phyloP scores from a whole-genome alignment of 2,888 invertebrate genomes.

The Coelinius sp. region DNA sequence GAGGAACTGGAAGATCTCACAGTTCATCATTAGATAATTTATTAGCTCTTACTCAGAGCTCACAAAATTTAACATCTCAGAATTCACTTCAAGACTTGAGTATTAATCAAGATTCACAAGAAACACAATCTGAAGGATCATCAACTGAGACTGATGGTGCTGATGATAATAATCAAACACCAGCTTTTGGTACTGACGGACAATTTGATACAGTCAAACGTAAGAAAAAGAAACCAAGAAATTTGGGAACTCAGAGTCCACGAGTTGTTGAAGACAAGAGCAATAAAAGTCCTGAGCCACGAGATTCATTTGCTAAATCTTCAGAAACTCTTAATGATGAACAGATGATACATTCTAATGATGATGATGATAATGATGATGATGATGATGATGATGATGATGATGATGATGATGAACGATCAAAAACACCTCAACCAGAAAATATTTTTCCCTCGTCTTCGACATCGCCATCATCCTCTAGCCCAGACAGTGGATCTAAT shows the following conservation, averaged over 20 bases:
- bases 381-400: too few species aligned
- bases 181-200: constrained; percentile 79
- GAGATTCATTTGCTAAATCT: constrained; percentile 72
- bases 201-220: constrained; percentile 88
- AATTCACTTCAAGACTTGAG: constrained; percentile 66
- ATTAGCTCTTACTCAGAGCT: constrained; percentile 72
- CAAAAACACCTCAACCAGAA: constrained; percentile 80
- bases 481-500: neutral
- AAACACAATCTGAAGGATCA: constrained; percentile 72
- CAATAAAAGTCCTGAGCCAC: constrained; percentile 77
- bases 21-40: constrained; percentile 87
- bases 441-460: constrained; percentile 42
- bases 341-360: constrained; percentile 54
- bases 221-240: constrained; percentile 81
- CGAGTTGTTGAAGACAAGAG: constrained; percentile 73
- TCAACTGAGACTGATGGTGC: constrained; percentile 82
- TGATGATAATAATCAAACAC: constrained; percentile 72
- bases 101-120: constrained; percentile 63
- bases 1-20: constrained; percentile 87
- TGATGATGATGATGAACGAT: constrained; percentile 75
- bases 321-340: constrained; percentile 75
- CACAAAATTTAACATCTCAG: constrained; percentile 64
- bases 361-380: too few species aligned
- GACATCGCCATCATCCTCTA: constrained; percentile 42
- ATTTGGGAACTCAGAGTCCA: constrained; percentile 67